These are phyloP conservation scores for Zoanthus gigantus DNA, from an alignment of 92 coral and sea anemone species.

Conservation along the genomic window DNA sequence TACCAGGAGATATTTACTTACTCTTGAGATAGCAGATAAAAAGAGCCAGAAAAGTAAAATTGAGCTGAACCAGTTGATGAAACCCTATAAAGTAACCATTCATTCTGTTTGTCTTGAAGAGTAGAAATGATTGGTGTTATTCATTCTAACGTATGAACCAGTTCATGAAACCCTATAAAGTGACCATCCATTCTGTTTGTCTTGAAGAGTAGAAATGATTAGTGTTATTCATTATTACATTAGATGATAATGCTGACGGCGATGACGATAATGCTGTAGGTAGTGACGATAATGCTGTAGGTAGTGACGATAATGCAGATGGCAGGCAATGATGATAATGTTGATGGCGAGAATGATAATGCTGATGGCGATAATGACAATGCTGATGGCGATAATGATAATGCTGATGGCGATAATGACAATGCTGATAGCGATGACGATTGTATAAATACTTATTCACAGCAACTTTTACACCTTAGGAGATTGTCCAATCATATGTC, in stretches of 20 bases:
- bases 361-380: conserved; percentile 54
- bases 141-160: too few species aligned
- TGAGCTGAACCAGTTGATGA: too few species aligned
- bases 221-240: too few species aligned
- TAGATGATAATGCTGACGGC: background rate
- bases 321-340: background rate
- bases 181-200: too few species aligned
- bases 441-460: background rate
- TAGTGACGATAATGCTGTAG: background rate
- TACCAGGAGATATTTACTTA: too few species aligned
- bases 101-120: too few species aligned
- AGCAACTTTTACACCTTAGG: conserved; percentile 36
- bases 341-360: background rate
- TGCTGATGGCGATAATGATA: background rate
- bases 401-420: background rate
- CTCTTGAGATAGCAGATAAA: too few species aligned
- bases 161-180: too few species aligned
- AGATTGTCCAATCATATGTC: conserved; percentile 67
- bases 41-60: too few species aligned
- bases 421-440: background rate
- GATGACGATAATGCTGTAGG: background rate
- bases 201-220: too few species aligned
- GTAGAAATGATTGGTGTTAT: too few species aligned
- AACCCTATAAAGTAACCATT: too few species aligned
- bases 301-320: background rate